phyloP scores from a whole-genome alignment of 2,888 invertebrate genomes.

The Macrophya annulata region DNA sequence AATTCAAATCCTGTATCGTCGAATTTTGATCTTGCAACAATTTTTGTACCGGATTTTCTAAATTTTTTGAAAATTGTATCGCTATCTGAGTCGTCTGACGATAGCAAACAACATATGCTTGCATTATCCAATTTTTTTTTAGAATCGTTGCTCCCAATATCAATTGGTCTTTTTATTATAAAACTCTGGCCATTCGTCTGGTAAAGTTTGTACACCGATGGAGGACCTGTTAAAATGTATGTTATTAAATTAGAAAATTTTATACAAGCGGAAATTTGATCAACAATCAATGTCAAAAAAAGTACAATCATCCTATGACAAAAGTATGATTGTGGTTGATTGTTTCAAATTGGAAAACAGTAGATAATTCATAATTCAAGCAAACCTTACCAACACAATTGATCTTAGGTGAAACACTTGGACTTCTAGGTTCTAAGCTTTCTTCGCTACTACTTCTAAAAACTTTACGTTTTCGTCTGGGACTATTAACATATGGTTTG shows the following conservation, averaged over 20 bases:
- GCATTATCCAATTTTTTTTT: constrained; percentile 59
- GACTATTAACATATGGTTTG: not conserved
- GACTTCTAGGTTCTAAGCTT: constrained; percentile 54
- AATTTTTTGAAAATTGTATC: constrained; percentile 21
- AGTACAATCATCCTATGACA: not conserved
- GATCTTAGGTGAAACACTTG: constrained; percentile 62
- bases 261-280: not conserved
- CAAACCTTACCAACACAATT: constrained; percentile 58
- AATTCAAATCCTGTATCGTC: constrained; percentile 27
- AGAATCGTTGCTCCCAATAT: constrained; percentile 40
- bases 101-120: constrained; percentile 52
- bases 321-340: not conserved
- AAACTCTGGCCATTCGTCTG: constrained; percentile 58
- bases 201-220: constrained; percentile 60
- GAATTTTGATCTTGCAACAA: constrained; percentile 18
- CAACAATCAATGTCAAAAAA: not conserved
- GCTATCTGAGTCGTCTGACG: constrained; percentile 56
- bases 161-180: constrained; percentile 63
- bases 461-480: constrained; percentile 36
- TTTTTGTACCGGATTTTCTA: constrained; percentile 17
- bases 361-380: not conserved
- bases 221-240: constrained; percentile 60
- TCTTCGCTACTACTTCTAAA: constrained; percentile 57
- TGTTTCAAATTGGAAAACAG: not conserved
- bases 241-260: not conserved